Conservation (phyloP, 2,888 invertebrate species). For the Rotaria sp. region DNA sequence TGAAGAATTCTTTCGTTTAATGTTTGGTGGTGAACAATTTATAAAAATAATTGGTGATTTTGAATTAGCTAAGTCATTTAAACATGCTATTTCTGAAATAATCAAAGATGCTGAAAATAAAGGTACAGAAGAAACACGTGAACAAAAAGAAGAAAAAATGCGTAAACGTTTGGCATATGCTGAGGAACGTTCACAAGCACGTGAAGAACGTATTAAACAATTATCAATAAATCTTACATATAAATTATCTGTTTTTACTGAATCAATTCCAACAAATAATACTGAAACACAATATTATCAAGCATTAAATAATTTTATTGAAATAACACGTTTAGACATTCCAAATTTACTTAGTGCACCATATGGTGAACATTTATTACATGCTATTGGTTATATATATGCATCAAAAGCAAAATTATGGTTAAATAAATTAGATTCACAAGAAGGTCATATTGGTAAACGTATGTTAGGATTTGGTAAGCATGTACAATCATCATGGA, state of each 20-base stretch:
- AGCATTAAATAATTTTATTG: background rate
- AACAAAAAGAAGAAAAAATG: constrained; percentile 16
- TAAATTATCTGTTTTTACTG: constrained; percentile 5
- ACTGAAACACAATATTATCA: background rate
- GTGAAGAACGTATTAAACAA: constrained; percentile 21
- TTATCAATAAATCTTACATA: background rate
- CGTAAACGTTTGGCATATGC: background rate
- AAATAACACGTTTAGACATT: background rate
- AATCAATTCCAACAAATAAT: background rate
- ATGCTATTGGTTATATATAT: constrained; percentile 10
- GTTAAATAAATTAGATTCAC: background rate
- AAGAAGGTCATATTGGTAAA: constrained; percentile 28
- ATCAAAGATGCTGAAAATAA: background rate
- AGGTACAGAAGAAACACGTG: background rate
- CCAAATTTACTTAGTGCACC: constrained; percentile 11
- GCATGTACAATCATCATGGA: background rate
- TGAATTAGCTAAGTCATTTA: constrained; percentile 24
- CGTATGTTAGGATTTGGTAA: background rate
- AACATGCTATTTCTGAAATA: background rate
- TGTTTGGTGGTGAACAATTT: constrained; percentile 23
- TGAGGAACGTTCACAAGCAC: background rate
- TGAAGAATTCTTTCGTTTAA: constrained; percentile 23
- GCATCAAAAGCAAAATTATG: background rate
- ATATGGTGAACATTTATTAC: constrained; percentile 1
- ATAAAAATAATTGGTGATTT: constrained; percentile 23